Base-by-base conservation (phyloP, 2,113 vertebrate genomes). In the Zosterops lateralis region DNA sequence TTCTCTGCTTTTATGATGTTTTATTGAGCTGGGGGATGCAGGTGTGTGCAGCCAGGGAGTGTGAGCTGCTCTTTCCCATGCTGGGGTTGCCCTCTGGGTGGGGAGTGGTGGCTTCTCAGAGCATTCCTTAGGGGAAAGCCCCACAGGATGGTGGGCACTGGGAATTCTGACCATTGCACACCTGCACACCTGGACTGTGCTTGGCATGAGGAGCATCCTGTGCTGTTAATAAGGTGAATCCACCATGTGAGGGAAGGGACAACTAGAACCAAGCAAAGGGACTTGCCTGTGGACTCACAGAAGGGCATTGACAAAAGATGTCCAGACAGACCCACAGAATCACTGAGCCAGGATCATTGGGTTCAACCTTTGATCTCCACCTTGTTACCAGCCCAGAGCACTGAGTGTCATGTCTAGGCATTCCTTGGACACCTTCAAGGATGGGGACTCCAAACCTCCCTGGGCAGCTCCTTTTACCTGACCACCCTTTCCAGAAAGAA, bases 1-100 rank as follows among this genome's bases (percentile, higher is more conserved):
- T 94, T 90, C 81, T 92, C 75, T 71, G 84, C 84, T 76, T 91
- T 96, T 96, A 95, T 95, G 90, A 88, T 44, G 54, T 76, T 89
- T 95, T 93, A 90, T 95, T 92, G 92, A 92, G 34, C 67, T 29
- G 38, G 21, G 24, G 16, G 48, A 40, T 47, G 66, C 65, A 82
- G 74, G 87, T 88, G 48, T 50, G 40, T 36, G 81, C 65, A 94
- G 62, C 48, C 7, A 34, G 80, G 34, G 25, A 86, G 57, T 0
- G 3, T 4, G 40, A 88, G 68, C 68, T 64, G 68, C 28, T 48
- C 58, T n/a, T 29, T 79, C 36, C 44, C 14, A 1, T 14, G 36
- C 31, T 72, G 54, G 26, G 3, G 1, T 24, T 62, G 65, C 17
- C 38, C 20, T 70, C 67, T 36, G 8, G n/a, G 24, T 14, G 4